A percentile compares a stretch with the other conserved stretches of the same genome.
phyloP scores from a whole-genome alignment of 1,140 invertebrate genomes.

The Drosophila punjabiensis region DNA sequence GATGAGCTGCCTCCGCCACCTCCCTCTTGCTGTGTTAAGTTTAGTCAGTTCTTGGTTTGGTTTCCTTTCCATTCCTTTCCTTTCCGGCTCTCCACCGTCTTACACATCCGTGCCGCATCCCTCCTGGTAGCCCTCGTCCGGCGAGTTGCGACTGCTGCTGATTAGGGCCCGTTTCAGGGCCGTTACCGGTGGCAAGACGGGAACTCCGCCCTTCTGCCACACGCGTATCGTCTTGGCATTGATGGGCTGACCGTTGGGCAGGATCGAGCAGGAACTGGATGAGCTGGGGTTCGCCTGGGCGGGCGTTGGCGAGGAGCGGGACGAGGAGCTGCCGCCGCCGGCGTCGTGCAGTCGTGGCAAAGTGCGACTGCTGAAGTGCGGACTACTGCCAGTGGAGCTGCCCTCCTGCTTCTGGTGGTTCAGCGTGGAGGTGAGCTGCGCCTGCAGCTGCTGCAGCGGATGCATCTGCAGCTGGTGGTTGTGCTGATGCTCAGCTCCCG shows the following conservation, averaged over 20 bases:
- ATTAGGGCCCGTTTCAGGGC: slow-evolving; percentile 91
- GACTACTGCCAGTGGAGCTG: slow-evolving; percentile 62
- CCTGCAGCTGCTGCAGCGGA: slow-evolving; percentile 77
- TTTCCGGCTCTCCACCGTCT: slow-evolving; percentile 20
- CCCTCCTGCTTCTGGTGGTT: slow-evolving; percentile 48
- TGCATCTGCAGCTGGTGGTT: slow-evolving; percentile 82
- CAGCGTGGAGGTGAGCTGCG: slow-evolving; percentile 69
- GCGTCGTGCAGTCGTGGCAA: slow-evolving; percentile 78
- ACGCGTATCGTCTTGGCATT: slow-evolving; percentile 92
- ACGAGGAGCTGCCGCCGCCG: slow-evolving; percentile 59
- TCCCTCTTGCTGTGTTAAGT: slow-evolving; percentile 49
- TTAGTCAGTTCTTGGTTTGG: slow-evolving; percentile 73
- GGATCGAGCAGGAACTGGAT: slow-evolving; percentile 73
- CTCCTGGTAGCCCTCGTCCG: slow-evolving; percentile 96
- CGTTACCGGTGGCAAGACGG: slow-evolving; percentile 92
- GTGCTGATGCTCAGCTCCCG: slow-evolving; percentile 83
- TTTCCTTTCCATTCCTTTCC: not conserved
- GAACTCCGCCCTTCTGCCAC: slow-evolving; percentile 93
- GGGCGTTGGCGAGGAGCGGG: slow-evolving; percentile 53
- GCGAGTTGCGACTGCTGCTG: slow-evolving; percentile 92
- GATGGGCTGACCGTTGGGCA: slow-evolving; percentile 84
- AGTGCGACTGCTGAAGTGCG: slow-evolving; percentile 74
- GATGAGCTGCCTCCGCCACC: slow-evolving; percentile 8
- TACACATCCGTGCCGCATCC: slow-evolving; percentile 96
- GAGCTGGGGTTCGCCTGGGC: slow-evolving; percentile 20